phyloP scores from a whole-genome alignment of 2,888 invertebrate species.

The Polymixis flavicincta region DNA sequence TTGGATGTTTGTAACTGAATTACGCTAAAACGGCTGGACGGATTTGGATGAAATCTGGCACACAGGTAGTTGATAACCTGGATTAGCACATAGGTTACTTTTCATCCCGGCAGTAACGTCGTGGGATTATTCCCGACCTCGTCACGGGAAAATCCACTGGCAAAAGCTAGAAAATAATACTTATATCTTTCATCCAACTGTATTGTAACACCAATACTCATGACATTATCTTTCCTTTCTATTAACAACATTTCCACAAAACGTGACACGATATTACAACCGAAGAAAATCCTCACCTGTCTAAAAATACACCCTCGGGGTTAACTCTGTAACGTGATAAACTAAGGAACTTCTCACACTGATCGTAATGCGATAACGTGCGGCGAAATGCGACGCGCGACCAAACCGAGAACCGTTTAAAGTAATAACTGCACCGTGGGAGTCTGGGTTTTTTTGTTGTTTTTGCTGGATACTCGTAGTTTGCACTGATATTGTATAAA shows the following conservation, averaged over 20 bases:
- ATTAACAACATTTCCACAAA: background rate
- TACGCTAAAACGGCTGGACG: too few species aligned
- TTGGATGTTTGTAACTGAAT: too few species aligned
- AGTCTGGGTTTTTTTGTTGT: background rate
- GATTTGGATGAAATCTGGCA: too few species aligned
- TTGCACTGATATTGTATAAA: too few species aligned
- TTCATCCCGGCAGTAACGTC: too few species aligned
- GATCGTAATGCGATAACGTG: slow-evolving; percentile 52
- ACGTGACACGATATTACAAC: slow-evolving; percentile 26
- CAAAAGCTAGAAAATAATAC: background rate
- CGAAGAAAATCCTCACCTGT: slow-evolving; percentile 32
- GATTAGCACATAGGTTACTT: too few species aligned
- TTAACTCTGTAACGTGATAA: slow-evolving; percentile 37
- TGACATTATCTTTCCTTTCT: background rate
- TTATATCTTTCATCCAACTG: background rate
- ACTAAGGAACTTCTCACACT: slow-evolving; percentile 33
- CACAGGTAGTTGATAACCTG: too few species aligned
- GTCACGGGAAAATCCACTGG: too few species aligned
- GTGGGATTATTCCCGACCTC: too few species aligned
- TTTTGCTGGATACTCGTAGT: background rate
- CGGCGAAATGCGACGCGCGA: slow-evolving; percentile 13
- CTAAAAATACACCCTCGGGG: slow-evolving; percentile 32
- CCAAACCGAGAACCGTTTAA: background rate
- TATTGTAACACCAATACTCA: background rate
- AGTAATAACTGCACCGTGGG: slow-evolving; percentile 6